Evolutionary conservation across 2,797 vertebrate species (phyloP).

Genomic region (Cichlasoma orientale): DNA sequence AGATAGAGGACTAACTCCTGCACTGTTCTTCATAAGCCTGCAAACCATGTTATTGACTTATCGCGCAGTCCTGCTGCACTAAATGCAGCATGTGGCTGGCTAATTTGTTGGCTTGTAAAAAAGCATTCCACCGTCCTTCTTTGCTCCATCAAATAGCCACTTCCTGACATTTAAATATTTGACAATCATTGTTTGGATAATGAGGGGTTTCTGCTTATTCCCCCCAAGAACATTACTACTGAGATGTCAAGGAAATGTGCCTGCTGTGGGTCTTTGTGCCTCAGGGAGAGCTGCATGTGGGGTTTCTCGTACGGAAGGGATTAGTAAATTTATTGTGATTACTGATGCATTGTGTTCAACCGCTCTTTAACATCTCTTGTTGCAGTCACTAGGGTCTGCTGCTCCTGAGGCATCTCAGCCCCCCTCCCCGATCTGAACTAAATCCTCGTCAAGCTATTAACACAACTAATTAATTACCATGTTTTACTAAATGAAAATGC

Average conservation of each 20-base stretch:
- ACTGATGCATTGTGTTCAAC: conserved; percentile 55
- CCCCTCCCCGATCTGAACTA: conserved; percentile 32
- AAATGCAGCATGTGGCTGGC: not conserved
- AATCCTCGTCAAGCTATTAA: conserved; percentile 42
- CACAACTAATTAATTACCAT: conserved; percentile 47
- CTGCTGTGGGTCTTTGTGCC: conserved; percentile 40
- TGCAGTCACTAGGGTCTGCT: conserved; percentile 11
- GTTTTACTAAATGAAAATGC: conserved; percentile 54
- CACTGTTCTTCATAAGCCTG: not conserved
- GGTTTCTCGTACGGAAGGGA: conserved; percentile 61
- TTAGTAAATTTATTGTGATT: conserved; percentile 69
- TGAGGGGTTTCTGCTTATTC: conserved; percentile 31
- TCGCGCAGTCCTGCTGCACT: not conserved
- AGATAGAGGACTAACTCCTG: not conserved
- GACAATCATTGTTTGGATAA: conserved; percentile 61
- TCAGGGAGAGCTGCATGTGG: conserved; percentile 47
- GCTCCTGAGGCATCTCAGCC: conserved; percentile 29
- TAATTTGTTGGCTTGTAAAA: conserved; percentile 36
- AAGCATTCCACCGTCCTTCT: not conserved
- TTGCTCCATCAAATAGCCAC: conserved; percentile 13
- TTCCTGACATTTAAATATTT: conserved; percentile 50
- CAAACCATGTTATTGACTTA: not conserved
- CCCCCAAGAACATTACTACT: conserved; percentile 5
- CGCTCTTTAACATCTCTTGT: conserved; percentile 41
- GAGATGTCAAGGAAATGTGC: conserved; percentile 40